phyloP scores from a whole-genome alignment of 2,113 vertebrate genomes.

The Hydrochoerus hydrochaeris region DNA sequence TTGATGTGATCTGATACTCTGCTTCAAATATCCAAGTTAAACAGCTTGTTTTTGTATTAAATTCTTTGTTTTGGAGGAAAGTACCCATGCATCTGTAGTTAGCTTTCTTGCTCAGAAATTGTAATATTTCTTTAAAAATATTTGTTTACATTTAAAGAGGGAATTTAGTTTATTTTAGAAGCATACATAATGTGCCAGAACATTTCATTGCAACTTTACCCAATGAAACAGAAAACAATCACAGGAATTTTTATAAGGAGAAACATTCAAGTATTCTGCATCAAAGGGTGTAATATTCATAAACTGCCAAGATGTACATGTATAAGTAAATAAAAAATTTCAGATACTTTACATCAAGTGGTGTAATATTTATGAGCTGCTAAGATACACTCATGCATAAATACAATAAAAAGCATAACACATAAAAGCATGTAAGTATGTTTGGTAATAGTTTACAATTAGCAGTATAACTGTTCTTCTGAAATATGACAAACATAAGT shows the following conservation, averaged over 20 bases:
- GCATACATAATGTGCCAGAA: background rate
- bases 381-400: background rate
- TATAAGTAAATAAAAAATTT: background rate
- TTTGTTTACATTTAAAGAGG: background rate
- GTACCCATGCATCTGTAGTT: background rate
- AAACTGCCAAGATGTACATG: too few species aligned
- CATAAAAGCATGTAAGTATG: background rate
- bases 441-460: background rate
- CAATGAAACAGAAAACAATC: background rate
- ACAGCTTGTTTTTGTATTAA: background rate
- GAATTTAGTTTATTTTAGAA: background rate
- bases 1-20: background rate
- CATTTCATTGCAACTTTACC: background rate
- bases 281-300: background rate
- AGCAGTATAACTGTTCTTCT: background rate
- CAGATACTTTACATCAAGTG: background rate
- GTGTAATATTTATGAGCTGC: background rate
- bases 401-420: background rate
- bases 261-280: background rate
- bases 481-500: background rate
- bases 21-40: background rate
- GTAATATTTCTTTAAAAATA: background rate
- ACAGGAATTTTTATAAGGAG: background rate
- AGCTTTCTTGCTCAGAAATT: background rate
- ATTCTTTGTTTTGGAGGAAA: background rate